Evolutionary conservation across 2,797 vertebrate genomes (phyloP), one percentile per base, ranked within the genome.

Genomic region (Australoheros facetus): DNA sequence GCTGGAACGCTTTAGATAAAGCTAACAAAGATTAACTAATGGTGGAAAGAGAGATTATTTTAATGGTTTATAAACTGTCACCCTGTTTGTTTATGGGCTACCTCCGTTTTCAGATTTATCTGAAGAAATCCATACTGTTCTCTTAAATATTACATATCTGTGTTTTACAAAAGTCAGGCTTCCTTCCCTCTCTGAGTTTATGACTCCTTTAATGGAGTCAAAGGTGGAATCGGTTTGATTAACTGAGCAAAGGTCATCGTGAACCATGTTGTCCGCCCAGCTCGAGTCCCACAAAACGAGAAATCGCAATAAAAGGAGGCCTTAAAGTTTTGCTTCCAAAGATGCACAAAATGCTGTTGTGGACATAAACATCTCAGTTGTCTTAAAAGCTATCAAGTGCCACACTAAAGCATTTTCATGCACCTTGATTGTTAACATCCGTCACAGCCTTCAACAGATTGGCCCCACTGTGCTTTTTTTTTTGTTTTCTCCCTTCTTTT

Each of bases 301-400:
- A 80, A 55, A 56, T 19, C 21, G 60, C 54, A 78, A 48, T 37
- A 12, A 76, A 69, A 39, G 73, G 84, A 83, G 81, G 88, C 87
- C 89, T 91, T 89, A 80, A 82, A 57, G 10, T 79, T 74, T 56
- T 3, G 76, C 82, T 85, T 89, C 77, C 81, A 84, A 85, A 82
- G 86, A 88, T 6, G 10, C 77, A 78, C 77, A 69, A 76, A 57
- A 58, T 71, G 70, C 81, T 57, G 77, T 71, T 5, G 62, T 69
- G 82, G 77, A 72, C 75, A 74, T 37, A 53, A 71, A 80, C n/a
- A 12, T 85, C 80, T 80, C 80, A 53, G 71, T 76, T 85, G 80
- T 86, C 78, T 80, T 85, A 64, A 78, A 56, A 53, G 74, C 76
- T 64, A 56, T 73, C 75, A 84, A 86, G 85, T 88, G 75, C 83